Conservation (phyloP, 1,140 invertebrate species). For the Metaphire vulgaris region DNA sequence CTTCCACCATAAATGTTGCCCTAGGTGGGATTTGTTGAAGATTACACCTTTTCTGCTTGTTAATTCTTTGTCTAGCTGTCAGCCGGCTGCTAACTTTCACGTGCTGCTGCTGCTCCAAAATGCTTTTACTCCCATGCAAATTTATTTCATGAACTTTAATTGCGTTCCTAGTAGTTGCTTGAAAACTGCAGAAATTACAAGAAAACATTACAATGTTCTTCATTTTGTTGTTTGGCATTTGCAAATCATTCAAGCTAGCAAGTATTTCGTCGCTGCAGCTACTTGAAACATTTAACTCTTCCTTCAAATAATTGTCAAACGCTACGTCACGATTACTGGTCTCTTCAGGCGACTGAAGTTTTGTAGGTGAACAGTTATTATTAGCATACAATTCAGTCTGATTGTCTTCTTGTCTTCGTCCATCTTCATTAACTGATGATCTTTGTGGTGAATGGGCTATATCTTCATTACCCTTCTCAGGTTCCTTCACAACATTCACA, state of each 20-base stretch:
- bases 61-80: background rate
- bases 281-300: background rate
- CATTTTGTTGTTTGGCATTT: background rate
- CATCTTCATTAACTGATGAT: background rate
- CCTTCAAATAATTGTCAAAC: background rate
- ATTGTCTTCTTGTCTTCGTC: background rate
- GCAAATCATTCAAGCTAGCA: too few relatives aligned
- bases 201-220: background rate
- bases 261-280: too few relatives aligned
- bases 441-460: background rate
- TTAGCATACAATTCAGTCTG: too few relatives aligned
- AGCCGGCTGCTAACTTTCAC: background rate
- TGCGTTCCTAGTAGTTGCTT: background rate
- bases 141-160: background rate
- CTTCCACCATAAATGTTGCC: background rate
- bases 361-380: too few relatives aligned
- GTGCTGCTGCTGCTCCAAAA: background rate
- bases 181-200: background rate
- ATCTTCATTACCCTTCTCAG: background rate
- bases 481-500: background rate
- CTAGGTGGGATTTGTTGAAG: background rate
- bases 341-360: background rate
- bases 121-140: background rate
- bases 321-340: too few relatives aligned
- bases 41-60: background rate